Evolutionary conservation across 2,797 vertebrate genomes (phyloP).

Genomic region (Muraenolepis orangiensis): DNA sequence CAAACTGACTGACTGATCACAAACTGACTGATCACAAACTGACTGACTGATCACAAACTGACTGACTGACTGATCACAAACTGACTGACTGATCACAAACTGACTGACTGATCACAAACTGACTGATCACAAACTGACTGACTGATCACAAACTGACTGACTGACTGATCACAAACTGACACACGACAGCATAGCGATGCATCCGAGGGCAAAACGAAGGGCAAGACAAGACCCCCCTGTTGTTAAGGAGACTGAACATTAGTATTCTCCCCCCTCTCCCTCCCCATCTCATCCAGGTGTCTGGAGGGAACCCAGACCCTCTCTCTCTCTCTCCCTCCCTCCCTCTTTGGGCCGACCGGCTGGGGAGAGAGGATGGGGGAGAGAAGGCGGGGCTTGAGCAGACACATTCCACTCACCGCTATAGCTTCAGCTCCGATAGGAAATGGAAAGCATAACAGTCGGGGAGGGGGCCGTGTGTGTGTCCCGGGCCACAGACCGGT

Average conservation of each 20-base stretch:
- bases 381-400: conserved; percentile 47
- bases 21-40: too few species aligned
- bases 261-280: conserved; percentile 51
- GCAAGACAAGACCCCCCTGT: conserved; percentile 19
- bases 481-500: not conserved
- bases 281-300: conserved; percentile 56
- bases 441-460: conserved; percentile 57
- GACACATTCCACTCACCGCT: conserved; percentile 52
- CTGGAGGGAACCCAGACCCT: conserved; percentile 39
- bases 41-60: not conserved
- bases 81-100: too few species aligned
- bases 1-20: too few species aligned
- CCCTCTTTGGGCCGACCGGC: conserved; percentile 30
- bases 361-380: not conserved
- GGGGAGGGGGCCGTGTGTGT: conserved; percentile 17
- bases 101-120: not conserved
- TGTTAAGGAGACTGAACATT: conserved; percentile 51
- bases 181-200: conserved; percentile 45
- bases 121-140: too few species aligned
- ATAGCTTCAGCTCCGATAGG: conserved; percentile 45
- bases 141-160: too few species aligned
- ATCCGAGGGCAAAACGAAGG: conserved; percentile 31
- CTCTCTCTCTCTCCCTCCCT: too few species aligned
- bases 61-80: too few species aligned
- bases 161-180: not conserved